phyloP scores from a whole-genome alignment of 2,797 vertebrate genomes.

The Microtus californicus region DNA sequence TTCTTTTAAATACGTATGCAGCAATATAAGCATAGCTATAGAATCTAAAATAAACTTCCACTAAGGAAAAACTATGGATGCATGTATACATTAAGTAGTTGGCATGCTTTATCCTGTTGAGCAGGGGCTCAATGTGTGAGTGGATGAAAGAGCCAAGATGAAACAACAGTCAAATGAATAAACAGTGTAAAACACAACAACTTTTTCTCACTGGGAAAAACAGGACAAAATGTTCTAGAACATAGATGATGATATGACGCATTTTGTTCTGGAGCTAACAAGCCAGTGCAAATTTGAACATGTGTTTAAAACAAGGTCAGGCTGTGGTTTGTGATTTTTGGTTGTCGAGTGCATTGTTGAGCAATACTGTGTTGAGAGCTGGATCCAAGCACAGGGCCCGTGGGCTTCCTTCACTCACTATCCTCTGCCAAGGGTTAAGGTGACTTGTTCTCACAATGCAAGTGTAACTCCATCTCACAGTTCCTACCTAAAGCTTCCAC shows the following conservation, averaged over 20 bases:
- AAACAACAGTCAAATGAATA: background rate
- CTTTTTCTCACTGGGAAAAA: background rate
- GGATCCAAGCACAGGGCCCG: too few relatives aligned
- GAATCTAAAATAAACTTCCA: background rate
- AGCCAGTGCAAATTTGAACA: background rate
- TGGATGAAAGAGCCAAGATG: background rate
- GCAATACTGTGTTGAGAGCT: background rate
- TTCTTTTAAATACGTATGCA: background rate
- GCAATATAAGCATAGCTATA: background rate
- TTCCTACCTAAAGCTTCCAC: background rate
- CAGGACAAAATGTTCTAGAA: constrained; percentile 15
- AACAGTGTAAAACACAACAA: background rate
- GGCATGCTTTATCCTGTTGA: background rate
- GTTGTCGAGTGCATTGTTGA: background rate
- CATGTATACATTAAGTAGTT: background rate
- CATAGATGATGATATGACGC: background rate
- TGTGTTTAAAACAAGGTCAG: background rate
- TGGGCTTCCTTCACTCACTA: background rate
- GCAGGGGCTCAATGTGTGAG: background rate
- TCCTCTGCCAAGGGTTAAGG: background rate
- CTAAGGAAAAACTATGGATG: background rate
- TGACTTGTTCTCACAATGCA: background rate
- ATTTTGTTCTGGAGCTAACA: background rate
- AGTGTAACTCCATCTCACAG: background rate
- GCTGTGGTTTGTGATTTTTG: background rate